Conservation (phyloP, 2,888 invertebrate genomes). For the Nomada fabriciana region DNA sequence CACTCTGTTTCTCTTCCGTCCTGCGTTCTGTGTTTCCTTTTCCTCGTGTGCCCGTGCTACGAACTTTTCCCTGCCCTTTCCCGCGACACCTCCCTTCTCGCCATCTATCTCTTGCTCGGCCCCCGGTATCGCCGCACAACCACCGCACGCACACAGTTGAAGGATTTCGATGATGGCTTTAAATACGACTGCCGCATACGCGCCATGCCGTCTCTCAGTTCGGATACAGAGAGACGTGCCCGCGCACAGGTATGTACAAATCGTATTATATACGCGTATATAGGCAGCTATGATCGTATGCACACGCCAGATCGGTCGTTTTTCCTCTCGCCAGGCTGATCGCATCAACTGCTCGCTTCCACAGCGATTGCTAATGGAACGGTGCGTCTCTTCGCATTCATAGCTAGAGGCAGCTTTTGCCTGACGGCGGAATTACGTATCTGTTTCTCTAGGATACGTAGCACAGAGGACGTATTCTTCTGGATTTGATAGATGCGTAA, state of each 20-base stretch:
- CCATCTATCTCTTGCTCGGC: conserved; percentile 7
- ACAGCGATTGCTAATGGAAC: conserved; percentile 87
- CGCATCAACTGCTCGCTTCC: conserved; percentile 87
- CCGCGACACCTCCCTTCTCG: conserved; percentile 49
- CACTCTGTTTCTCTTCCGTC: conserved; percentile 19
- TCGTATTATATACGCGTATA: conserved; percentile 62
- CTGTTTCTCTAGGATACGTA: background rate
- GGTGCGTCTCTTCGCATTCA: conserved; percentile 74
- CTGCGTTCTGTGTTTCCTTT: conserved; percentile 50
- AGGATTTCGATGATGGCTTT: conserved; percentile 69
- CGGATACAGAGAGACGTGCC: conserved; percentile 34
- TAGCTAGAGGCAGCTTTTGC: conserved; percentile 11
- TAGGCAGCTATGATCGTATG: conserved; percentile 25
- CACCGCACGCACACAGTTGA: conserved; percentile 50
- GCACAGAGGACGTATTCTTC: too few relatives aligned
- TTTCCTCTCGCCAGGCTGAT: conserved; percentile 84
- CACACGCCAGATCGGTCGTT: conserved; percentile 45
- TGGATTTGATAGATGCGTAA: too few relatives aligned
- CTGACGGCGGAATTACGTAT: conserved; percentile 13
- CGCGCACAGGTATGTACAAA: conserved; percentile 34
- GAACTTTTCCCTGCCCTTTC: conserved; percentile 47
- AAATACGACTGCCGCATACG: conserved; percentile 69
- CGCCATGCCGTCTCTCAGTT: background rate
- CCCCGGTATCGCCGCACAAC: conserved; percentile 46
- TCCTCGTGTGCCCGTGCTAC: conserved; percentile 25